Conservation (phyloP, 2,797 vertebrate species). For the Silurus lanzhouensis region DNA sequence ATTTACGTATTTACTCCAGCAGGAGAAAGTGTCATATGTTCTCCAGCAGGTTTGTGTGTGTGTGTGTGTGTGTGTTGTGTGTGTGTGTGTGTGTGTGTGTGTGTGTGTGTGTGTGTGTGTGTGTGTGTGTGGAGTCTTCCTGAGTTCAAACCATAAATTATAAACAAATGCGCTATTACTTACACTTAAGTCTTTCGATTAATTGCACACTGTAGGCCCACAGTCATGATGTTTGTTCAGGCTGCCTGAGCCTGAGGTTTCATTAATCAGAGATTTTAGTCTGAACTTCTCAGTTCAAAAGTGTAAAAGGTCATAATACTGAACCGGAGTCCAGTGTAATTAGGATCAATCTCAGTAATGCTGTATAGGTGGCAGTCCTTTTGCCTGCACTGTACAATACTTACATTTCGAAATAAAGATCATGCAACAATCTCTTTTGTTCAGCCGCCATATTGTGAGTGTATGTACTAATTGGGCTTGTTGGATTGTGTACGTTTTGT, state of each 20-base stretch:
- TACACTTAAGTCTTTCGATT: conserved; percentile 31
- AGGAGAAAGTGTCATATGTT: conserved; percentile 1
- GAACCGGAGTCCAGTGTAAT: conserved; percentile 70
- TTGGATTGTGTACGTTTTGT: not conserved
- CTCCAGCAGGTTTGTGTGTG: not conserved
- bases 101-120: not conserved
- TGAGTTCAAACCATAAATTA: conserved; percentile 33
- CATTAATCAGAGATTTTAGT: conserved; percentile 72
- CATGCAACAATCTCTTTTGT: conserved; percentile 31
- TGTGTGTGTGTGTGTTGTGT: conserved; percentile 8
- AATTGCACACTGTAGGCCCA: conserved; percentile 29
- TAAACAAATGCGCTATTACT: conserved; percentile 22
- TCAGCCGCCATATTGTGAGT: conserved; percentile 34
- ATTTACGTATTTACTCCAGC: not conserved
- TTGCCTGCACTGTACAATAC: conserved; percentile 27
- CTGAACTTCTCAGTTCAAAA: conserved; percentile 65
- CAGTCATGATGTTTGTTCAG: conserved; percentile 22
- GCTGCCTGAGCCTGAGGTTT: conserved; percentile 61
- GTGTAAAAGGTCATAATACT: conserved; percentile 80
- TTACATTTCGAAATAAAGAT: conserved; percentile 4
- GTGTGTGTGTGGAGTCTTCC: conserved; percentile 16
- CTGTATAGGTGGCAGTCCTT: conserved; percentile 45
- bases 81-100: conserved; percentile 13
- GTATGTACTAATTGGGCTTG: conserved; percentile 8
- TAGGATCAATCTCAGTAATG: conserved; percentile 66